phyloP scores from a whole-genome alignment of 2,797 vertebrate species.

The Numenius phaeopus region DNA sequence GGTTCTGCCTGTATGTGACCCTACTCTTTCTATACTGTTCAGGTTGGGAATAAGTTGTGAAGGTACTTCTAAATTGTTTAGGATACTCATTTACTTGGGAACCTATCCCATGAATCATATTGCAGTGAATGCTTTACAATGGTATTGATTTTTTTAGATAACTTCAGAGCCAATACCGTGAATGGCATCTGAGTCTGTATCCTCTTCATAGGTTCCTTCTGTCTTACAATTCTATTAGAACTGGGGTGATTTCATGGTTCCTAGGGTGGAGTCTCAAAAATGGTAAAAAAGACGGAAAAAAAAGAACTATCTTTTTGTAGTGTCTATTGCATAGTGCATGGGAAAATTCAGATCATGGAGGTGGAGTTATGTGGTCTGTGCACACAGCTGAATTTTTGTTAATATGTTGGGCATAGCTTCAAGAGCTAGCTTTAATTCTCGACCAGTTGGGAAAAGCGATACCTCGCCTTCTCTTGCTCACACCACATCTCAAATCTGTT shows the following conservation, averaged over 20 bases:
- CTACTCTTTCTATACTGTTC: neutral
- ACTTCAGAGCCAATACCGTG: neutral
- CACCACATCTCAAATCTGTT: neutral
- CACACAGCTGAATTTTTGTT: neutral
- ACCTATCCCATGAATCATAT: neutral
- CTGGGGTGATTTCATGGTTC: neutral
- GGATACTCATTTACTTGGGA: neutral
- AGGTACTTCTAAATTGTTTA: neutral
- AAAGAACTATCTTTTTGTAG: neutral
- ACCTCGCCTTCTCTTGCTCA: neutral
- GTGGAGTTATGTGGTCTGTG: neutral
- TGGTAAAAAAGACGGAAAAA: neutral
- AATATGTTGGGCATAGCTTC: neutral
- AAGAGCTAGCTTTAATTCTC: neutral
- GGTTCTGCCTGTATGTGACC: neutral
- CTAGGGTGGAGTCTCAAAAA: neutral
- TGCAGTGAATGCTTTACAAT: neutral
- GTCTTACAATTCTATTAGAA: neutral
- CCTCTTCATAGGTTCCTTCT: neutral
- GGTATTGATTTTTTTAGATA: neutral
- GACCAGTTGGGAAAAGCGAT: neutral
- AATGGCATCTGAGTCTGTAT: neutral
- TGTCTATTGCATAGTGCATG: neutral
- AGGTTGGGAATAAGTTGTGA: neutral
- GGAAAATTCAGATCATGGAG: neutral